Base-by-base conservation (phyloP, 2,113 vertebrate genomes). In the Hyla sarda region DNA sequence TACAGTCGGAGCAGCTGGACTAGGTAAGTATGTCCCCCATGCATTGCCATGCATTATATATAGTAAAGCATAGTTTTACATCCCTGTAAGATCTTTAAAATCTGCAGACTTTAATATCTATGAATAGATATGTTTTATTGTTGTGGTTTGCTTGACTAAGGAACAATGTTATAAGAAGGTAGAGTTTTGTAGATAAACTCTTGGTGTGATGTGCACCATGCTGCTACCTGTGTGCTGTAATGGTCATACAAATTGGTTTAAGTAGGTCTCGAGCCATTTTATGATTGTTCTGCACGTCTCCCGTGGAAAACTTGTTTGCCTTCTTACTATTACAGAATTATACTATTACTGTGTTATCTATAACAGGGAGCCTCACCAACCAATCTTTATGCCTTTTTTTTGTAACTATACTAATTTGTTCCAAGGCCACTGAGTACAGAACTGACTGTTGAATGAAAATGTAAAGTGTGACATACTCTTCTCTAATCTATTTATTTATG, bases 321-420 rank as follows among this genome's bases (percentile, higher is more conserved):
- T 76, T 16, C 25, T 50, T n/a, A 30, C 73, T 50, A 76, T 48
- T 41, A 25, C 41, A 74, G 41, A 25, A 74, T 74, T 50, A 52
- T 52, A 28, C 25, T 50, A 76, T 48, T 41, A 25, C 41, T 47
- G 41, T 14, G 47, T 74, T 50, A 52, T 52, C 17, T 14, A 52
- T 50, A 76, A 50, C 25, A 50, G 73, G 73, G 73, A 76, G 73
- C 16, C 25, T 76, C 73, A 30, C n/a, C 7, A 50, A 30, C n/a
- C n/a, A 28, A 17, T 50, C 73, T 45, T 30, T 75, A 30, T 50
- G 47, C 23, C 45, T 50, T 48, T 50, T 47, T 74, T 47, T 5
- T 74, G 72, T n/a, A 74, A 41, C 21, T 47, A 1, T 47, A 74
- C 45, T 73, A 45, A 45, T 47, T 75, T 75, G 73, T 75, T 75